phyloP scores from a whole-genome alignment of 1,140 invertebrate genomes.

The Eriocheir sinensis region DNA sequence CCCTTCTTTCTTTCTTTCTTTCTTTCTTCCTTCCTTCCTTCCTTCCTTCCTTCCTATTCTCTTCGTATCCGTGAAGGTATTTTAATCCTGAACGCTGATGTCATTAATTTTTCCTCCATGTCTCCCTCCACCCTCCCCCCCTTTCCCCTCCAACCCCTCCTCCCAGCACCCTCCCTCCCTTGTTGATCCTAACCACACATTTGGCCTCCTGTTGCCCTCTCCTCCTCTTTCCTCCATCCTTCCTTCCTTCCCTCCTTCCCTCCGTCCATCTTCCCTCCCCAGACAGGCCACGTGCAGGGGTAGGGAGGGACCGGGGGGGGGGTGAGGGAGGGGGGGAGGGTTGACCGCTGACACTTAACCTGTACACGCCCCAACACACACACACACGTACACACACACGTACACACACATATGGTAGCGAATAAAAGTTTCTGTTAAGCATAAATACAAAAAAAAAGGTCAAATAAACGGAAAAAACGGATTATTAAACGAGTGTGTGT shows the following conservation, averaged over 20 bases:
- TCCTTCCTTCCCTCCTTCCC: conserved; percentile 14
- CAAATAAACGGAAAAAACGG: too few species aligned
- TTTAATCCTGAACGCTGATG: too few species aligned
- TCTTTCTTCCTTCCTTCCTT: not conserved
- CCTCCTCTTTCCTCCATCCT: conserved; percentile 39
- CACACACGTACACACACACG: conserved; percentile 29
- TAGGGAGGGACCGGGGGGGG: not conserved
- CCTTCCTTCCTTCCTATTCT: not conserved
- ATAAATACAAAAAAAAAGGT: too few species aligned
- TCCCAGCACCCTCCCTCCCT: not conserved
- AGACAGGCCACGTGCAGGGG: not conserved
- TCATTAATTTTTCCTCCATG: too few species aligned
- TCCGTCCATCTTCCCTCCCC: conserved; percentile 8
- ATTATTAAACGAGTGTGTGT: not conserved
- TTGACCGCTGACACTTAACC: conserved; percentile 1
- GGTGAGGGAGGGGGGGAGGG: not conserved
- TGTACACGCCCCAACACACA: not conserved
- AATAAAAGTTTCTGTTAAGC: too few species aligned
- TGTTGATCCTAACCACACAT: not conserved
- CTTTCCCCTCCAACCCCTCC: not conserved
- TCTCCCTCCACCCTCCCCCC: not conserved
- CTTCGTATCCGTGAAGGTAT: too few species aligned
- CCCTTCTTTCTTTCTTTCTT: too few species aligned
- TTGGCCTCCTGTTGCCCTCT: not conserved
- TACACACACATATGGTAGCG: too few species aligned